These are phyloP conservation scores for Sebastes ruberrimus DNA, from an alignment of 2,797 vertebrate species.

Conservation along the genomic window DNA sequence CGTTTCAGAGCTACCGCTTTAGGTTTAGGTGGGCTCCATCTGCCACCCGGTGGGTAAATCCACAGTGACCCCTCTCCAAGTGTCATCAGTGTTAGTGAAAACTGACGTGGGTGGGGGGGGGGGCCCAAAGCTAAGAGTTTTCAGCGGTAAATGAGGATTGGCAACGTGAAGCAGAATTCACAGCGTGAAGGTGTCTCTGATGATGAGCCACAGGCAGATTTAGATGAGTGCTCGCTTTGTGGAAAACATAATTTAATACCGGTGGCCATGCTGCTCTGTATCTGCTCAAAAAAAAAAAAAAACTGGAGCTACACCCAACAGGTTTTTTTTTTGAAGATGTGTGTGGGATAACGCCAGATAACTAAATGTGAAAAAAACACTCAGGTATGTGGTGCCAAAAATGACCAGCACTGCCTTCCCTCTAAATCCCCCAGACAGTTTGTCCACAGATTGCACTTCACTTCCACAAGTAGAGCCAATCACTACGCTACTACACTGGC, in stretches of 20 bases:
- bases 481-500: conserved; percentile 31
- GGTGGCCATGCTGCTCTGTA: background rate
- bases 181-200: conserved; percentile 51
- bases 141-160: conserved; percentile 30
- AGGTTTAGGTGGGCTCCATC: conserved; percentile 65
- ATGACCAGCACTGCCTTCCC: conserved; percentile 15
- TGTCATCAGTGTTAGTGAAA: conserved; percentile 19
- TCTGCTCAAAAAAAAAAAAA: background rate
- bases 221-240: background rate
- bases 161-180: conserved; percentile 16
- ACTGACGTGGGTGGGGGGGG: background rate
- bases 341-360: conserved; percentile 7
- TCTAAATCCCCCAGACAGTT: conserved; percentile 45
- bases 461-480: conserved; percentile 53
- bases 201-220: conserved; percentile 40
- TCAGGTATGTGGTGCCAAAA: conserved; percentile 42
- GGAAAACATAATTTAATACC: background rate
- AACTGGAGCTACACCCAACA: conserved; percentile 12
- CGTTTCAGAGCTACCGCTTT: conserved; percentile 18
- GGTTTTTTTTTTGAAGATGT: background rate
- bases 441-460: conserved; percentile 51
- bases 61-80: conserved; percentile 35
- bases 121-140: background rate
- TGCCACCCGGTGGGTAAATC: conserved; percentile 50
- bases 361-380: background rate